Evolutionary conservation across 1,140 invertebrate genomes (phyloP), one percentile per base, ranked within the genome.

Genomic region (Ceratina calcarata): DNA sequence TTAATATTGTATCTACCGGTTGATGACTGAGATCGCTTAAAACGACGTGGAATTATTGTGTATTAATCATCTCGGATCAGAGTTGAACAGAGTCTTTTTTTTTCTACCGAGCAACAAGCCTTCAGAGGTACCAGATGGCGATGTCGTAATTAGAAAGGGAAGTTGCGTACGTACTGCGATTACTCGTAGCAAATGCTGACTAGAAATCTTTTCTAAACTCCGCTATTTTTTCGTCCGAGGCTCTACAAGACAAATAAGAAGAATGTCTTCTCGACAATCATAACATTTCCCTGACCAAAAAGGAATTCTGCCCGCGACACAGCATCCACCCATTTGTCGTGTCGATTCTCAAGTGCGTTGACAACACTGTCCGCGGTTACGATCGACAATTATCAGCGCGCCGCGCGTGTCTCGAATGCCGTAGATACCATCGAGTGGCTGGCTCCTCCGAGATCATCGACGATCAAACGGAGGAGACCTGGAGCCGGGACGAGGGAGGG

Each of bases 141-240:
- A 71, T 78, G 66, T 69, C 67, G 75, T 78, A 78, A 78, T 78
- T 78, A 78, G 75, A 78, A 78, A 78, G 75, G 75, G 67, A 78
- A n/a, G 64, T 58, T 76, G 73, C 73, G 53, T 60, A 24, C 27
- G 32, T 76, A 51, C 16, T 27, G 13, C 60, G 45, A 32, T 64
- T 51, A 64, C 20, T 12, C 70, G 20, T 37, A 7, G 27, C 13
- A 67, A 75, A 18, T 45, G 37, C 37, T 10, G 37, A 67, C 49
- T 49, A 49, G 66, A 49, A 57, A 66, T 67, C 72, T 62, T 24
- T 57, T 20, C 51, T n/a, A 45, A n/a, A 4, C 27, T 49, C 16
- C 20, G 49, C 22, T 10, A 7, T 45, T 24, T 13, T 67, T 45
- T 24, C 16, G 27, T 62, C 20, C 13, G 32, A 18, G 49, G 0